A percentile compares a stretch with the other conserved stretches of the same genome.
Evolutionary conservation across 64 coral and sea anemone species (phyloP).

Genomic region (Hydrozoanthus tunicans): DNA sequence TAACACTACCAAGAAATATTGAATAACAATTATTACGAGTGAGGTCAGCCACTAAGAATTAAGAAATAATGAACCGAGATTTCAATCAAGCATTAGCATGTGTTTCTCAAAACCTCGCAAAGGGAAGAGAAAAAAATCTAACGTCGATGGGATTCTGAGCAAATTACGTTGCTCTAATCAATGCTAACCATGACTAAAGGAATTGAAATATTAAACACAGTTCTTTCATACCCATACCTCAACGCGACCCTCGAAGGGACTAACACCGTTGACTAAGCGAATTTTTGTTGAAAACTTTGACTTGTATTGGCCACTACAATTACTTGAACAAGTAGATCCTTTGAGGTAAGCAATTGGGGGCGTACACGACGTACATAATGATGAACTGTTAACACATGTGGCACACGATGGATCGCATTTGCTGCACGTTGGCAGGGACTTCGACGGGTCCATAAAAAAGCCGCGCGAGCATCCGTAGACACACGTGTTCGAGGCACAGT

Average conservation of each 20-base stretch:
- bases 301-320: conserved; percentile 45
- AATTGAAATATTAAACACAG: neutral
- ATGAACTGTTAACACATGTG: conserved; percentile 8
- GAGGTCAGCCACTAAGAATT: too few species aligned
- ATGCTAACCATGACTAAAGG: neutral
- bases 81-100: too few species aligned
- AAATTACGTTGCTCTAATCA: neutral
- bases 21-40: too few species aligned
- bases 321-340: conserved; percentile 3
- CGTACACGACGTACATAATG: conserved; percentile 52
- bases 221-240: conserved; percentile 12
- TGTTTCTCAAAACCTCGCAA: too few species aligned
- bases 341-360: neutral
- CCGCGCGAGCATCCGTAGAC: neutral
- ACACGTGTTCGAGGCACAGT: conserved; percentile 40
- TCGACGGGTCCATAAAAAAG: conserved; percentile 1
- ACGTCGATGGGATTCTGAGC: neutral
- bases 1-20: too few species aligned
- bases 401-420: conserved; percentile 29
- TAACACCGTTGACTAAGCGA: neutral
- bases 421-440: neutral
- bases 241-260: conserved; percentile 17
- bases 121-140: too few species aligned
- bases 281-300: conserved; percentile 21
- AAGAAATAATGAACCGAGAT: too few species aligned